Evolutionary conservation across 2,113 vertebrate genomes (phyloP).

Genomic region (Megalops atlanticus): DNA sequence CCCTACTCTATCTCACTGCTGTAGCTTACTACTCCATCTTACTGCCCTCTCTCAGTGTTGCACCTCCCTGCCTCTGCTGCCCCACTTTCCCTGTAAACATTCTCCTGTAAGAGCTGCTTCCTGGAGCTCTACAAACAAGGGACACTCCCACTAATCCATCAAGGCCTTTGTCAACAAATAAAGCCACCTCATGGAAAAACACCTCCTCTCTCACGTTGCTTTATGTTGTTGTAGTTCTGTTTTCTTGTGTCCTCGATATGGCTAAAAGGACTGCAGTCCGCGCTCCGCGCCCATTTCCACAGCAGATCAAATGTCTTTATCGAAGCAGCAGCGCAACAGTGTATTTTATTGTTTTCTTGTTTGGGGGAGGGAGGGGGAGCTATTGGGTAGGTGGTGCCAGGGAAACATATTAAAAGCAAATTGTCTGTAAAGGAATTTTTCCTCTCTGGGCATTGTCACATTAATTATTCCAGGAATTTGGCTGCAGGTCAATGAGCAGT

Average conservation of each 20-base stretch:
- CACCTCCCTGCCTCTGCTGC: neutral
- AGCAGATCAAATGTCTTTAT: neutral
- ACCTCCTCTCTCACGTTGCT: neutral
- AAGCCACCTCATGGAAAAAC: neutral
- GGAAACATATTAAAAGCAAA: constrained; percentile 51
- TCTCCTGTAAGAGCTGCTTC: neutral
- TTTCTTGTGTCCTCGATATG: neutral
- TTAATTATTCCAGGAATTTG: constrained; percentile 39
- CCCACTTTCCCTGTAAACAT: neutral
- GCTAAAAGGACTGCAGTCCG: too few species aligned
- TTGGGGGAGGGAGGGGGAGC: constrained; percentile 1
- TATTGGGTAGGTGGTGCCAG: constrained; percentile 37
- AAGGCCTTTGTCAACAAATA: constrained; percentile 4
- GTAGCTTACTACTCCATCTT: neutral
- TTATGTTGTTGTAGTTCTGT: neutral
- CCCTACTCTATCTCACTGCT: neutral
- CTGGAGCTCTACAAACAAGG: neutral
- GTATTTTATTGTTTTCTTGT: neutral
- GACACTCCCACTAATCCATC: constrained; percentile 19
- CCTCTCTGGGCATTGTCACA: constrained; percentile 29
- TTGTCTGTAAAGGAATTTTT: constrained; percentile 55
- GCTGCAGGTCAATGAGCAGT: constrained; percentile 47
- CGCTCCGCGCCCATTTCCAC: neutral
- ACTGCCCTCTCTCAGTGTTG: neutral
- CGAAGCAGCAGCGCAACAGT: neutral